Conservation (phyloP, 2,888 invertebrate species). For the Ornithoptera alexandrae region DNA sequence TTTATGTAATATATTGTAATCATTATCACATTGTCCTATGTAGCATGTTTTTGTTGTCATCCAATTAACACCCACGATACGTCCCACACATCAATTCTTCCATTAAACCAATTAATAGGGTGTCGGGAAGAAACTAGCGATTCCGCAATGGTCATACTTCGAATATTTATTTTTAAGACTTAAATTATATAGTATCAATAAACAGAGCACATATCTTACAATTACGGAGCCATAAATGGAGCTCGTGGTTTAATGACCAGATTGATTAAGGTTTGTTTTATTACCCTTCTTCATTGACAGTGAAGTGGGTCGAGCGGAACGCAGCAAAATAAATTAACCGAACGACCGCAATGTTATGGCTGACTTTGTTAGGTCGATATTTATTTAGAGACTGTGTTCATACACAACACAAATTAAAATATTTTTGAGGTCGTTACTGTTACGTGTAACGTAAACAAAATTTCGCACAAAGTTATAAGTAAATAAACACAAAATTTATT, state of each 20-base stretch:
- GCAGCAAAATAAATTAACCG: slow-evolving; percentile 62
- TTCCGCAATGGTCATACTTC: background rate
- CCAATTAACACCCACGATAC: slow-evolving; percentile 41
- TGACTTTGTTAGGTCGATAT: slow-evolving; percentile 29
- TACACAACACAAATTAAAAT: background rate
- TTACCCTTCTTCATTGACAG: slow-evolving; percentile 57
- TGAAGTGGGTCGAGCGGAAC: slow-evolving; percentile 65
- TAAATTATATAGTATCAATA: background rate
- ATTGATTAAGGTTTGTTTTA: slow-evolving; percentile 58
- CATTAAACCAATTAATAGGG: slow-evolving; percentile 30
- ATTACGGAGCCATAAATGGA: slow-evolving; percentile 34
- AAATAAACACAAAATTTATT: background rate
- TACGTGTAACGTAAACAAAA: background rate
- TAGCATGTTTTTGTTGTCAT: slow-evolving; percentile 30
- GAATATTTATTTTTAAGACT: background rate
- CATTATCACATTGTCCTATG: slow-evolving; percentile 8
- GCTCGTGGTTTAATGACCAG: slow-evolving; percentile 41
- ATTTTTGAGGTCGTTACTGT: background rate
- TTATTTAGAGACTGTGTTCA: background rate
- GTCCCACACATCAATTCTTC: slow-evolving; percentile 36
- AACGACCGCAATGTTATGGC: slow-evolving; percentile 41
- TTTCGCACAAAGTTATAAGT: background rate
- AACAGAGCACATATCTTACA: slow-evolving; percentile 27
- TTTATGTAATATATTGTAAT: slow-evolving; percentile 3
- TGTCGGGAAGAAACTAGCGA: slow-evolving; percentile 1